Evolutionary conservation across 2,888 invertebrate genomes (phyloP).

Genomic region (Nomada fabriciana): DNA sequence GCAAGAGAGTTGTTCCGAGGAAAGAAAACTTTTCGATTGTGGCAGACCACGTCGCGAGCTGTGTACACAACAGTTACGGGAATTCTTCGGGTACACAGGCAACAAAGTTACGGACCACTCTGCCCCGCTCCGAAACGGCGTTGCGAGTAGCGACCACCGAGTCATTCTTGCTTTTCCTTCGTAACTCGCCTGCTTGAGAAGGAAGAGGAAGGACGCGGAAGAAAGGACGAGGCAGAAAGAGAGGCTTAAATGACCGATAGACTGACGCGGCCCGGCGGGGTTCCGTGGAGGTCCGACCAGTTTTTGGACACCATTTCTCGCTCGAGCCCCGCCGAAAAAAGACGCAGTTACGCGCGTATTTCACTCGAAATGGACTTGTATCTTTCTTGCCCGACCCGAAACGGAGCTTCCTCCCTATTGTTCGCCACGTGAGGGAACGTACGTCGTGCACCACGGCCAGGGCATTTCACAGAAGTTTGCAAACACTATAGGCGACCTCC

Average conservation of each 20-base stretch:
- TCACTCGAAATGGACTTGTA: constrained; percentile 60
- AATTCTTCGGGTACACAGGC: constrained; percentile 44
- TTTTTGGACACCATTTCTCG: constrained; percentile 56
- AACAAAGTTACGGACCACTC: constrained; percentile 22
- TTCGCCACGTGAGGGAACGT: constrained; percentile 58
- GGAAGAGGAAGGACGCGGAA: neutral
- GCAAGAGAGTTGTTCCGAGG: constrained; percentile 1
- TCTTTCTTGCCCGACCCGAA: constrained; percentile 44
- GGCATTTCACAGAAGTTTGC: constrained; percentile 69
- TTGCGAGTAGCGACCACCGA: constrained; percentile 43
- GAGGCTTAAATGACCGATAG: constrained; percentile 56
- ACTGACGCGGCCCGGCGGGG: constrained; percentile 58
- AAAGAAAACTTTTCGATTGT: neutral
- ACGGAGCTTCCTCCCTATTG: constrained; percentile 68
- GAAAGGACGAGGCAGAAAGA: constrained; percentile 22
- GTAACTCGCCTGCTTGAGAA: neutral
- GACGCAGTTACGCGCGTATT: constrained; percentile 62
- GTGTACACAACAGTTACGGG: neutral
- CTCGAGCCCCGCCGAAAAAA: constrained; percentile 41
- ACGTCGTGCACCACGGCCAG: constrained; percentile 1
- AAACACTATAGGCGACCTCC: constrained; percentile 63
- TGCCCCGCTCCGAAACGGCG: constrained; percentile 43
- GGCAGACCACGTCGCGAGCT: neutral
- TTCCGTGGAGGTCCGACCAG: constrained; percentile 51
- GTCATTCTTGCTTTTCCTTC: constrained; percentile 42